phyloP scores from a whole-genome alignment of 2,113 vertebrate genomes.

The Dascyllus trimaculatus region DNA sequence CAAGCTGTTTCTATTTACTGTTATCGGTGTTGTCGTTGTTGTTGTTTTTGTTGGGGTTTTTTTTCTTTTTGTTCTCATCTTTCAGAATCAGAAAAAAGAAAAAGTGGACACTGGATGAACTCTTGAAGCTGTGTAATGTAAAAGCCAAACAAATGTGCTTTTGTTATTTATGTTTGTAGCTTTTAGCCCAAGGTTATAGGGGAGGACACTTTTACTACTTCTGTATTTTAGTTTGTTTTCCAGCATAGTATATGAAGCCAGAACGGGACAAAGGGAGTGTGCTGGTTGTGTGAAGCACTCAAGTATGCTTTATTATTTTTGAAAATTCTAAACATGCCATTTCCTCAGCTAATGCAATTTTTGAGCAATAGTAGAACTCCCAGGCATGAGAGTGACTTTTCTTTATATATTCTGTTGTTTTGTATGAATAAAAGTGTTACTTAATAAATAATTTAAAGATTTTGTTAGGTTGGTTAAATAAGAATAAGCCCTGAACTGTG shows the following conservation, averaged over 20 bases:
- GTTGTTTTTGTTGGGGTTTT: slow-evolving; percentile 58
- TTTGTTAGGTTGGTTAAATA: slow-evolving; percentile 47
- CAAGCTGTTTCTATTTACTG: slow-evolving; percentile 67
- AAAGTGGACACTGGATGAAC: slow-evolving; percentile 88
- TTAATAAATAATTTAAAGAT: slow-evolving; percentile 74
- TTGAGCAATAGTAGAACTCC: slow-evolving; percentile 81
- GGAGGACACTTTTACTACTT: slow-evolving; percentile 69
- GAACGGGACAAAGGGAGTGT: slow-evolving; percentile 74
- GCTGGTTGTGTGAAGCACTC: slow-evolving; percentile 67
- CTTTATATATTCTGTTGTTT: slow-evolving; percentile 79
- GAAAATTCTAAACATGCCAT: slow-evolving; percentile 70
- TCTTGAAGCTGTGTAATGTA: slow-evolving; percentile 82
- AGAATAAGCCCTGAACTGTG: slow-evolving; percentile 14
- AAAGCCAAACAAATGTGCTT: slow-evolving; percentile 85
- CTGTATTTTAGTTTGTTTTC: slow-evolving; percentile 71
- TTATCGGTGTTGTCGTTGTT: slow-evolving; percentile 72
- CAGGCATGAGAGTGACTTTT: slow-evolving; percentile 73
- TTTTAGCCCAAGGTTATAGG: slow-evolving; percentile 76
- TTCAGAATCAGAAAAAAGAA: slow-evolving; percentile 77
- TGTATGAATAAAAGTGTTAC: slow-evolving; percentile 80
- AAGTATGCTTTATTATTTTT: slow-evolving; percentile 53
- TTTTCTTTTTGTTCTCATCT: slow-evolving; percentile 65
- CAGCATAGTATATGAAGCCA: slow-evolving; percentile 73
- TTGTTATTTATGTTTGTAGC: slow-evolving; percentile 85
- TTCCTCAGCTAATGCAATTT: slow-evolving; percentile 78